Base-by-base conservation (phyloP, 1,140 invertebrate genomes). In the Steinernema feltiae region DNA sequence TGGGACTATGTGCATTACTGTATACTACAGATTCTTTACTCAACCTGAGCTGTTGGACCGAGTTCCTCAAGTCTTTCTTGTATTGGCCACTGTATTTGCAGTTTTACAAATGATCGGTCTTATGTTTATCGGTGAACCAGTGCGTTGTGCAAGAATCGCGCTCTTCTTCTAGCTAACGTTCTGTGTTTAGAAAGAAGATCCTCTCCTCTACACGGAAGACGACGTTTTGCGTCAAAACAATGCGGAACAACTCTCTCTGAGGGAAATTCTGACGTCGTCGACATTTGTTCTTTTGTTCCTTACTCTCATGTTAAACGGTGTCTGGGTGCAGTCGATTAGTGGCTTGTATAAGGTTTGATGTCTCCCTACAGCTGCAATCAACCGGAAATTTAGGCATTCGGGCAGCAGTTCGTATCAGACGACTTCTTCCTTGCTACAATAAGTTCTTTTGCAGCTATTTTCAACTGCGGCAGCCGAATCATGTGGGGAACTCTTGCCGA, bases 341-440 rank as follows among this genome's bases (percentile, higher is more conserved):
- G 83, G 87, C 18, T 83, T 89, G 80, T 88, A 88, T 78, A 89
- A 89, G 83, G 88, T 87, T 69, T 75, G 73, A 41, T 30, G n/a
- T 79, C 1, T 18, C 30, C 24, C 0, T 48, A 21, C 63, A 30
- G 18, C 71, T 70, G 30, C 15, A n/a, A 30, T 12, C 46, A 18
- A 74, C 72, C 21, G 31, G 15, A 1, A 72, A 41, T 81, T 82
- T 17, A 87, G 87, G 84, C 88, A 1, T 89, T 86, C 82, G 89
- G 89, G 7, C 88, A 88, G 74, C 87, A 85, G 7, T 88, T 88
- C 78, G 88, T 89, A 53, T 79, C 73, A 1, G 85, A 89, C 78
- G 89, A 89, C 78, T 82, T 86, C 30, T 89, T 88, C 75, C 82
- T 89, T 69, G 87, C 88, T 1, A 74, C 86, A 15, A 87, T 89